Evolutionary conservation across 1,140 invertebrate genomes (phyloP).

Genomic region (Heliconius hewitsoni): DNA sequence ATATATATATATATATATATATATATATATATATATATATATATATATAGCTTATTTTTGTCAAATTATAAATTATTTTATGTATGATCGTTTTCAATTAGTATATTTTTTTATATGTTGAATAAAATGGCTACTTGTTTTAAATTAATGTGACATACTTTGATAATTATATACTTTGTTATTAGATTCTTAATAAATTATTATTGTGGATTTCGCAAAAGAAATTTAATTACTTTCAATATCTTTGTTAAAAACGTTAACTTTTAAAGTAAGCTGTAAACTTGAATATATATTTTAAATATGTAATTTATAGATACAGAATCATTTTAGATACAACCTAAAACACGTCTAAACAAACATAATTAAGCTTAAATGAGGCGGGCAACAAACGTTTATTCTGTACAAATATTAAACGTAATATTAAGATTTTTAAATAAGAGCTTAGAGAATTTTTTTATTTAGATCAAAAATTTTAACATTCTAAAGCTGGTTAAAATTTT

Average conservation of each 20-base stretch:
- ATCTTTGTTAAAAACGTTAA: background rate
- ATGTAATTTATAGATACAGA: background rate
- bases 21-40: too few relatives aligned
- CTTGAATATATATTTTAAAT: background rate
- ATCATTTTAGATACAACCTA: background rate
- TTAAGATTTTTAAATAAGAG: conserved; percentile 8
- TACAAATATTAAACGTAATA: conserved; percentile 11
- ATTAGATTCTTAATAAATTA: too few relatives aligned
- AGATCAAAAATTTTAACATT: conserved; percentile 1
- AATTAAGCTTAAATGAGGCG: conserved; percentile 8
- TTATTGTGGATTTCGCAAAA: too few relatives aligned
- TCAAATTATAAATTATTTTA: background rate
- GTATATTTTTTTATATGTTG: background rate
- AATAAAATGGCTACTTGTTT: background rate
- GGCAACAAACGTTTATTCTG: conserved; percentile 6
- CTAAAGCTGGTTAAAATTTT: background rate
- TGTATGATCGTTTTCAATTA: background rate
- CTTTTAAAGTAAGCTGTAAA: background rate
- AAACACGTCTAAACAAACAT: background rate
- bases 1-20: too few relatives aligned
- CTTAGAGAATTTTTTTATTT: conserved; percentile 3
- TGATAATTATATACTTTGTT: too few relatives aligned
- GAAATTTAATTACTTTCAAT: too few relatives aligned
- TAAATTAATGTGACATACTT: background rate
- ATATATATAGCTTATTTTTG: too few relatives aligned